A percentile compares a stretch with the other conserved stretches of the same genome.
Conservation (phyloP, 2,888 invertebrate species). For the Dicranocentrus wangi region DNA sequence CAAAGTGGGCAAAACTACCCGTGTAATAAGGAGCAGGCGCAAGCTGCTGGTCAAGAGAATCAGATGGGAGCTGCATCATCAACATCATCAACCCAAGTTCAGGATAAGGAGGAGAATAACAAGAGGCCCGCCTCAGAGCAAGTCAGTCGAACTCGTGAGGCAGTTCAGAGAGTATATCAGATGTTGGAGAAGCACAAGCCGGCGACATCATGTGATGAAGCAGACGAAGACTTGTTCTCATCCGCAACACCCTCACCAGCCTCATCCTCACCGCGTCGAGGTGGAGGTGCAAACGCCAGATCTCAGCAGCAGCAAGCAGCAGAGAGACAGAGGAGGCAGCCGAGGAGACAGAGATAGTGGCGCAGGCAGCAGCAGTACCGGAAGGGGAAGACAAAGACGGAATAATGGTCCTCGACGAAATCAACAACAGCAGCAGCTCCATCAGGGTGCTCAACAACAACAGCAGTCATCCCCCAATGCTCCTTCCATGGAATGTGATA, state of each 20-base stretch:
- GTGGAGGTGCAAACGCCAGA: conserved; percentile 54
- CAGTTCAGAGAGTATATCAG: conserved; percentile 72
- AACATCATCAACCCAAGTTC: conserved; percentile 2
- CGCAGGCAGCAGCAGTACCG: conserved; percentile 11
- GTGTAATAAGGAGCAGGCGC: conserved; percentile 36
- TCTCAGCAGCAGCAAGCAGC: conserved; percentile 38
- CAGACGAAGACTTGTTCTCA: conserved; percentile 61
- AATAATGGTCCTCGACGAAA: conserved; percentile 31
- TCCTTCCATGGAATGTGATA: conserved; percentile 65
- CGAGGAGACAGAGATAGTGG: conserved; percentile 7
- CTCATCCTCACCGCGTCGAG: conserved; percentile 47
- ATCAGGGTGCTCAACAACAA: conserved; percentile 47
- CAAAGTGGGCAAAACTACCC: conserved; percentile 60
- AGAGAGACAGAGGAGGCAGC: background rate
- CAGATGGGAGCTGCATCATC: conserved; percentile 48
- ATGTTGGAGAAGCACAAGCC: conserved; percentile 72
- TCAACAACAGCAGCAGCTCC: conserved; percentile 36
- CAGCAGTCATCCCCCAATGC: conserved; percentile 42
- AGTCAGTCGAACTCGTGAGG: conserved; percentile 70
- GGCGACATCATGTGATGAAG: conserved; percentile 70
- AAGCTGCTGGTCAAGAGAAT: conserved; percentile 29
- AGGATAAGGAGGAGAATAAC: conserved; percentile 11
- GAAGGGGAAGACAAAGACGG: conserved; percentile 52
- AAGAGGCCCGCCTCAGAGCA: conserved; percentile 43
- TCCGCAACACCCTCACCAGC: conserved; percentile 41